phyloP scores from a whole-genome alignment of 2,888 invertebrate species.

The Eledona agricola region DNA sequence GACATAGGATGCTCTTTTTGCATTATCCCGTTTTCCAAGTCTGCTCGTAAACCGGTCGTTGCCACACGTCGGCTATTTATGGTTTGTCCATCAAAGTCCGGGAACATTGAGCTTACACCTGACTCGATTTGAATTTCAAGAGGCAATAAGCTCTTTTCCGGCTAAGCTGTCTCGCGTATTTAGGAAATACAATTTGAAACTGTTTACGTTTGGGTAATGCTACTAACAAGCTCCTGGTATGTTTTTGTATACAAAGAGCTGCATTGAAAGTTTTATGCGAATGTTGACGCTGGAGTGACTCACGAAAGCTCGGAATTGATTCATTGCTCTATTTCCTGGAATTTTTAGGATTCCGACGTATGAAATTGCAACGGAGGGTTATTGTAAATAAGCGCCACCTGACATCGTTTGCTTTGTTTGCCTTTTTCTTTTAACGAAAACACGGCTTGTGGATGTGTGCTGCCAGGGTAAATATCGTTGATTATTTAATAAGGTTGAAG shows the following conservation, averaged over 20 bases:
- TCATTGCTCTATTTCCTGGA: conserved; percentile 7
- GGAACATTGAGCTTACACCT: conserved; percentile 9
- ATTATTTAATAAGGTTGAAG: no score
- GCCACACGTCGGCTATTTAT: conserved; percentile 14
- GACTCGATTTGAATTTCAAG: conserved; percentile 4
- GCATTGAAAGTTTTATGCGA: no score
- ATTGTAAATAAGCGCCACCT: conserved; percentile 15
- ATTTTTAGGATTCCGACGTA: conserved; percentile 12
- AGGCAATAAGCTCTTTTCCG: no score
- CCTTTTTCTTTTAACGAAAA: no score
- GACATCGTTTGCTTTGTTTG: conserved; percentile 6
- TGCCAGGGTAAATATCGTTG: no score
- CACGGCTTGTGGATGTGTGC: no score
- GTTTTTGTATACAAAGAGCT: conserved; percentile 3
- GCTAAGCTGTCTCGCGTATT: no score
- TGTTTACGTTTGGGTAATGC: no score
- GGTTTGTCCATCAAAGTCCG: conserved; percentile 11
- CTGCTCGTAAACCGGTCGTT: conserved; percentile 13
- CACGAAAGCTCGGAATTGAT: conserved; percentile 11
- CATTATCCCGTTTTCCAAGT: conserved; percentile 5
- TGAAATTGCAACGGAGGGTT: conserved; percentile 13
- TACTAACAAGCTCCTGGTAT: no score
- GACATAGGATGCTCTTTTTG: conserved; percentile 9
- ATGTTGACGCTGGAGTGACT: conserved; percentile 6
- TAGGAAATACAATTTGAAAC: no score